Base-by-base conservation (phyloP, 2,888 invertebrate species). In the Nebria salina region DNA sequence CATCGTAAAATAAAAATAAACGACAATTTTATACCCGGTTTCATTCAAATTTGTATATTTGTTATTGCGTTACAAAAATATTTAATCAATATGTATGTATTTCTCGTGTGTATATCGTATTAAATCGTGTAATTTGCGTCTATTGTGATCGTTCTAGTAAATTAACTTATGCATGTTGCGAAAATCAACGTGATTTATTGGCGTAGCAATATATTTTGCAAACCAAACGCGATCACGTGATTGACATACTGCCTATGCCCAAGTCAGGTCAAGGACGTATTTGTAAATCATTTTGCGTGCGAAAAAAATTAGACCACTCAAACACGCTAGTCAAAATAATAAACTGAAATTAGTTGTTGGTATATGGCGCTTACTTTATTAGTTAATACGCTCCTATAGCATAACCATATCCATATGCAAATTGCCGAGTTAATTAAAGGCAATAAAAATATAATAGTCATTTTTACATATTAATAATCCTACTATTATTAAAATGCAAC, bases 101-200 rank as follows among this genome's bases (percentile, higher is more conserved):
- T 34, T 34, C 34, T 34, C 20, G 70, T 20, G 6, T 34, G 25
- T 20, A 26, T 66, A 70, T 70, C 20, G 25, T 11, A 70, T 26
- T 70, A 70, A 26, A 11, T 25, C 26, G 25, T 25, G 8, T 13
- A 25, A 13, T 70, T 13, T 34, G 34, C 13, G 70, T 70, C 20
- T 13, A 26, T 70, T 34, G 70, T 54, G 54, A 11, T 54, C 54
- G 54, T 54, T 54, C 26, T 70, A 20, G 26, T 70, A 70, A 70
- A 70, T 70, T 66, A 26, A 34, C 26, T 7, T 15, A 70, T 26
- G 25, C 34, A 34, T 20, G 70, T 70, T 70, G 34, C 70, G 70
- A 70, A 25, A 70, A 70, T 70, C 11, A 13, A 25, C 25, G 34
- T 70, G 20, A 70, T 70, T 70, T 70, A 70, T 26, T 70, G 70